Evolutionary conservation across 1,140 invertebrate species (phyloP).

Genomic region (Camponotus vicinus): DNA sequence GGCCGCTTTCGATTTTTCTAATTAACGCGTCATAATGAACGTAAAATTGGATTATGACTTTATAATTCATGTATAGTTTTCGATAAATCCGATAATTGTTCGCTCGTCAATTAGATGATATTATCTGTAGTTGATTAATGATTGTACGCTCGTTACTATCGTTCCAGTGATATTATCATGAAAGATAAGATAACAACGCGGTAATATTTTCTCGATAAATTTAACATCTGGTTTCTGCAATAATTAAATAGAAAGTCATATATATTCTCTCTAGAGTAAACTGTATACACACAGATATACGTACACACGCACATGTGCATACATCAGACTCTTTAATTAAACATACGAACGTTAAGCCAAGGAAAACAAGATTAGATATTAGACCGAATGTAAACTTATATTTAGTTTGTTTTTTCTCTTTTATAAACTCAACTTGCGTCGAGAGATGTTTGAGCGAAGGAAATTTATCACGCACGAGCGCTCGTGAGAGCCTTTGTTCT

Average conservation of each 20-base stretch:
- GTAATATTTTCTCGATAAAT: neutral
- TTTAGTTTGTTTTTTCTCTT: neutral
- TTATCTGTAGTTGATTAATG: constrained; percentile 33
- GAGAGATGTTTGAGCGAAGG: neutral
- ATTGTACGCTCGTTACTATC: neutral
- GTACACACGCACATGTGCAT: neutral
- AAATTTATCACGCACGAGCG: constrained; percentile 19
- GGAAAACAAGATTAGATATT: neutral
- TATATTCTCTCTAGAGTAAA: neutral
- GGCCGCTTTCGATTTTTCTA: constrained; percentile 28
- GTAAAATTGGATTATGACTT: constrained; percentile 46
- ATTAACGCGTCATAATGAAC: constrained; percentile 36
- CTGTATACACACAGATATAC: neutral
- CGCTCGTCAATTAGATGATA: constrained; percentile 15
- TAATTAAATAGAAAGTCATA: neutral
- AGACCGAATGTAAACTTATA: neutral
- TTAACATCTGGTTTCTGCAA: neutral
- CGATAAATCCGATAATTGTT: constrained; percentile 18
- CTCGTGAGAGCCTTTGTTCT: constrained; percentile 14
- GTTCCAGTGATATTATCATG: neutral
- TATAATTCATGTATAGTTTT: constrained; percentile 14
- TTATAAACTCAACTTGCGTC: neutral
- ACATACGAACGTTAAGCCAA: neutral
- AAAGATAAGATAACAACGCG: neutral
- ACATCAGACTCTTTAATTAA: neutral